Conservation (phyloP, 2,888 invertebrate species). For the Baronia brevicornis region DNA sequence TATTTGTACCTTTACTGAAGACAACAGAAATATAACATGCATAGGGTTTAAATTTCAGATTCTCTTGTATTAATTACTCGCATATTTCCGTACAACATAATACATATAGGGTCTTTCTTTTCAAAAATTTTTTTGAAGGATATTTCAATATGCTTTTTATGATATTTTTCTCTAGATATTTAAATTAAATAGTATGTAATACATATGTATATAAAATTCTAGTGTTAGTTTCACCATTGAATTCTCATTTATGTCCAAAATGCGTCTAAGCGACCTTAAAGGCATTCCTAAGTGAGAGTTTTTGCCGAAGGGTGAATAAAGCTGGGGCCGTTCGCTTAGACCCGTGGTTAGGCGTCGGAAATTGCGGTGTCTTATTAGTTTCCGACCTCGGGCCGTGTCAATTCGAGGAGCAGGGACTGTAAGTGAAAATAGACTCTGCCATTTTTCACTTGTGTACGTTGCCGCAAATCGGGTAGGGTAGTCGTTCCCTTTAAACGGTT, state of each 20-base stretch:
- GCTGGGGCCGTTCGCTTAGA: slow-evolving; percentile 48
- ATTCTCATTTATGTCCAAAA: slow-evolving; percentile 13
- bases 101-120: too few relatives aligned
- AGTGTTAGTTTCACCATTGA: slow-evolving; percentile 7
- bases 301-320: slow-evolving; percentile 41
- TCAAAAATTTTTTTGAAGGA: too few relatives aligned
- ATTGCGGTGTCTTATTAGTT: slow-evolving; percentile 67
- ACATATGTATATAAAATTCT: slow-evolving; percentile 7
- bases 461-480: slow-evolving; percentile 1
- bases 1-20: too few relatives aligned
- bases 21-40: too few relatives aligned
- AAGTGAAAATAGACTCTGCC: slow-evolving; percentile 39
- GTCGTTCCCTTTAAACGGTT: slow-evolving; percentile 3
- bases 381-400: slow-evolving; percentile 42
- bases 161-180: too few relatives aligned
- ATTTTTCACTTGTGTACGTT: slow-evolving; percentile 22
- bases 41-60: too few relatives aligned
- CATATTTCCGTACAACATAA: too few relatives aligned
- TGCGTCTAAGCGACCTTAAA: slow-evolving; percentile 19
- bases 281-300: slow-evolving; percentile 37
- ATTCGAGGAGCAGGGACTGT: slow-evolving; percentile 47
- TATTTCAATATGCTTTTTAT: too few relatives aligned
- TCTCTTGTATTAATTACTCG: too few relatives aligned
- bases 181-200: too few relatives aligned
- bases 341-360: slow-evolving; percentile 49